phyloP scores from a whole-genome alignment of 2,888 invertebrate genomes.

The Camptogramma bilineatum region DNA sequence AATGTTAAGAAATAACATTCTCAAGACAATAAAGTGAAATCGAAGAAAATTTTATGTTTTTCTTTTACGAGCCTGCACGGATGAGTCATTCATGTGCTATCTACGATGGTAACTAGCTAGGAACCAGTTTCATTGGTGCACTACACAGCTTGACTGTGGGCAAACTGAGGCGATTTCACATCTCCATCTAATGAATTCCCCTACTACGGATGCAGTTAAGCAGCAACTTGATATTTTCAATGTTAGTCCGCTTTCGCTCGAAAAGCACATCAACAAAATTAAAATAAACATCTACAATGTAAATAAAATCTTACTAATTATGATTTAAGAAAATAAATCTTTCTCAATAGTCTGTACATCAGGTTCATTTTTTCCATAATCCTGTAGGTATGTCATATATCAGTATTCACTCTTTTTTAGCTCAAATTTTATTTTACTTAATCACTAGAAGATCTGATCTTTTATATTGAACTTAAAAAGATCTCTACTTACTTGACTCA shows the following conservation, averaged over 20 bases:
- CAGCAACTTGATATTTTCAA: background rate
- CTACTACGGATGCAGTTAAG: conserved; percentile 4
- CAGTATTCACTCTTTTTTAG: too few relatives aligned
- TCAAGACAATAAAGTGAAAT: background rate
- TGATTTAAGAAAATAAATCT: too few relatives aligned
- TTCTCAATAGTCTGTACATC: too few relatives aligned
- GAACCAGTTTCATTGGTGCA: conserved; percentile 22
- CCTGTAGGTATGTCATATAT: too few relatives aligned
- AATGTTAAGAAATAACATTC: background rate
- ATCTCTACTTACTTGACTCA: too few relatives aligned
- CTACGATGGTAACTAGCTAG: conserved; percentile 9
- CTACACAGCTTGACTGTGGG: conserved; percentile 18
- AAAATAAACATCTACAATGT: background rate
- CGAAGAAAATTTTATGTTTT: conserved; percentile 2
- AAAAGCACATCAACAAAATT: background rate
- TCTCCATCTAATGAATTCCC: conserved; percentile 21
- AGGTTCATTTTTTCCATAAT: too few relatives aligned
- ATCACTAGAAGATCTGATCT: too few relatives aligned
- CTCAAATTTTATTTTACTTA: too few relatives aligned
- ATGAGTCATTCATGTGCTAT: conserved; percentile 31
- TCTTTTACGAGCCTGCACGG: conserved; percentile 6
- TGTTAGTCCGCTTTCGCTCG: background rate
- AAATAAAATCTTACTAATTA: too few relatives aligned
- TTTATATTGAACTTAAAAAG: too few relatives aligned
- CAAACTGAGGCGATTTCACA: conserved; percentile 28